Evolutionary conservation across 2,797 vertebrate genomes (phyloP).

Genomic region (Bradypodion pumilum): DNA sequence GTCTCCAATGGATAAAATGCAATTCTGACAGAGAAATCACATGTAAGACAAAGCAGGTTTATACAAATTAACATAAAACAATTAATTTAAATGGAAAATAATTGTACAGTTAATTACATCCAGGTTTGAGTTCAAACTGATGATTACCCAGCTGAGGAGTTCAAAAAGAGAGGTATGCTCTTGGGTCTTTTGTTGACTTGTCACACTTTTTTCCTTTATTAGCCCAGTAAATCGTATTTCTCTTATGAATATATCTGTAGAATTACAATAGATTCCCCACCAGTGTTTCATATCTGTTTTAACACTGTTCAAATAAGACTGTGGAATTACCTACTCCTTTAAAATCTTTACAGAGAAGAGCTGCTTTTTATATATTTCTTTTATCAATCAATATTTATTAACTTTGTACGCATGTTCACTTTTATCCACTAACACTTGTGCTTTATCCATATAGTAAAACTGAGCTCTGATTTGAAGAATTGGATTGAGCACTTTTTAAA

Average conservation of each 20-base stretch:
- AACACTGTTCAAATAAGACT: neutral
- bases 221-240: neutral
- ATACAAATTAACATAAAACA: neutral
- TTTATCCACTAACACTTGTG: neutral
- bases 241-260: neutral
- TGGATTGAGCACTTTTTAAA: neutral
- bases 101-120: neutral
- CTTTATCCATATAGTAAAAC: too few species aligned
- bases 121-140: neutral
- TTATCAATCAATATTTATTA: too few species aligned
- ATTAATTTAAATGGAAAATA: slow-evolving; percentile 1
- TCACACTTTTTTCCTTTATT: neutral
- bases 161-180: neutral
- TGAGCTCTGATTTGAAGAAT: neutral
- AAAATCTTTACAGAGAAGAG: neutral
- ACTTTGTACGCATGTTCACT: neutral
- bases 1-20: neutral
- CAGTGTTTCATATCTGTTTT: neutral
- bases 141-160: slow-evolving; percentile 1
- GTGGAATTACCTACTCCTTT: neutral
- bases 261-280: neutral
- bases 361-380: neutral
- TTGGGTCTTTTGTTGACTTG: neutral
- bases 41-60: neutral
- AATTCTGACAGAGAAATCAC: neutral